phyloP scores from a whole-genome alignment of 2,113 vertebrate genomes.

The Arizona elegans region DNA sequence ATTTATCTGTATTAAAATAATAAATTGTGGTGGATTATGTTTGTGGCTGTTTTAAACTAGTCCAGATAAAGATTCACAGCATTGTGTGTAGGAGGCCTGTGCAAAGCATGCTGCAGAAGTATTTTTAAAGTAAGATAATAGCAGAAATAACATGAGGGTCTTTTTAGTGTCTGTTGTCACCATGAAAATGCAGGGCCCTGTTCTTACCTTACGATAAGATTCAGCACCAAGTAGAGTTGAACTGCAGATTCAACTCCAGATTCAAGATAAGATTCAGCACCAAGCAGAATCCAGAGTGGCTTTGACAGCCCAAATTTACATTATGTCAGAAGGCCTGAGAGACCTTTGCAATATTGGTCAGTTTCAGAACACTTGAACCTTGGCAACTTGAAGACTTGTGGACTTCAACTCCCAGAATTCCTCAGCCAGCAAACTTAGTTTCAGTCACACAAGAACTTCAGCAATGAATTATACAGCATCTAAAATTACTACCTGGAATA shows the following conservation, averaged over 20 bases:
- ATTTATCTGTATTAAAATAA: conserved; percentile 77
- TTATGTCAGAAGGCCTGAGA: background rate
- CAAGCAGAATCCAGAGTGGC: background rate
- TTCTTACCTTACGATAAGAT: background rate
- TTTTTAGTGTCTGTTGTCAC: background rate
- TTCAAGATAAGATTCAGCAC: too few relatives aligned
- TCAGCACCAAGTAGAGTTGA: background rate
- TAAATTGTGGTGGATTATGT: conserved; percentile 66
- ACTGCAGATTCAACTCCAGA: background rate
- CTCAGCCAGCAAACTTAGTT: background rate
- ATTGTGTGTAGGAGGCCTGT: background rate
- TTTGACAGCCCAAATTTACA: background rate
- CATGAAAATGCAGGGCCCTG: background rate
- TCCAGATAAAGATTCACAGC: background rate
- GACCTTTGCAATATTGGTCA: background rate
- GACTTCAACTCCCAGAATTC: background rate
- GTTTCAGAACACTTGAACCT: background rate
- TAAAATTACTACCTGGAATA: background rate
- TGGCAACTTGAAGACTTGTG: background rate
- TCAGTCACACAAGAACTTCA: background rate
- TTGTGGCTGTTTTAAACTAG: conserved; percentile 43
- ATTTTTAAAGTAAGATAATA: background rate
- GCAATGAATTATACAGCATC: background rate
- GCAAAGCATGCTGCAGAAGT: background rate
- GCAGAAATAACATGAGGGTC: background rate